Conservation (phyloP, 2,113 vertebrate genomes). For the Aleadryas rufinucha region DNA sequence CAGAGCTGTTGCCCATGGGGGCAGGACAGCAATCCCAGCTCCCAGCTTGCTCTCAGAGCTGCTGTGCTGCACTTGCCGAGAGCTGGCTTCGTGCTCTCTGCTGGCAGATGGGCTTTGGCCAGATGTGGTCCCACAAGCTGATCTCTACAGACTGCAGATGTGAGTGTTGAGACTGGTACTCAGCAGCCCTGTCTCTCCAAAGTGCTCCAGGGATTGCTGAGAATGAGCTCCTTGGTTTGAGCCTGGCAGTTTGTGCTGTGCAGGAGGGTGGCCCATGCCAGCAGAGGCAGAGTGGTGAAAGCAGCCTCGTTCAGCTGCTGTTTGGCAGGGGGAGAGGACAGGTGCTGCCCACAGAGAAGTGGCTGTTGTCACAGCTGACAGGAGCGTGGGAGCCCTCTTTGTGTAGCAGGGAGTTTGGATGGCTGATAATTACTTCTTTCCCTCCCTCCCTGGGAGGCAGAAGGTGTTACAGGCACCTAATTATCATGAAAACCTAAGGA, state of each 20-base stretch:
- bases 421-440: slow-evolving; percentile 32
- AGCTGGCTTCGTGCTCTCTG: not conserved
- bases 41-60: not conserved
- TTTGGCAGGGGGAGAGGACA: not conserved
- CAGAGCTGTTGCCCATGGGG: not conserved
- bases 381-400: slow-evolving; percentile 24
- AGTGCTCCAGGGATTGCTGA: not conserved
- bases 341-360: not conserved
- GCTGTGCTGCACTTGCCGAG: not conserved
- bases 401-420: not conserved
- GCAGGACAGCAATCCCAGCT: not conserved
- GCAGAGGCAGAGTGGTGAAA: not conserved
- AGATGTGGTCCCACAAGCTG: not conserved
- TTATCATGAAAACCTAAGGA: not conserved
- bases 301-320: not conserved
- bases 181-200: not conserved
- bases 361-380: slow-evolving; percentile 20
- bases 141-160: not conserved
- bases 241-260: not conserved
- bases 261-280: not conserved
- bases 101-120: not conserved
- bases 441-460: not conserved
- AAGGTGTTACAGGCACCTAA: not conserved
- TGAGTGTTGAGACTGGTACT: not conserved
- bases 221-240: not conserved